Base-by-base conservation (phyloP, 1,140 invertebrate species). In the Archegozetes longisetosus region DNA sequence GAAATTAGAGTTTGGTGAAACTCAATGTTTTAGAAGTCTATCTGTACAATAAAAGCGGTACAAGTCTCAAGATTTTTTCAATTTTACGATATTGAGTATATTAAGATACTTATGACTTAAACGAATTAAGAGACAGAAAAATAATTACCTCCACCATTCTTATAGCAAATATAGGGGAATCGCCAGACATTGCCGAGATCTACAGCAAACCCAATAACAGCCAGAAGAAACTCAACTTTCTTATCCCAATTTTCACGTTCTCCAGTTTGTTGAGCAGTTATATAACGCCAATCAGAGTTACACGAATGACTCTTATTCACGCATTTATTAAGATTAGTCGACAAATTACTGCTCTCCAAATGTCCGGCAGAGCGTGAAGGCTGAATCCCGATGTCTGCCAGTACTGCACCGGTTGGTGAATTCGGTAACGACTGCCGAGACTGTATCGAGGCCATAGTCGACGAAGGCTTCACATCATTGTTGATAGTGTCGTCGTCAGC, bases 141-240 rank as follows among this genome's bases (percentile, higher is more conserved):
- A 63, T 4, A 64, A 68, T 65, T 66, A 78, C 76, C 76, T 64
- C 76, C 76, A 28, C 76, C 76, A 67, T 79, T 79, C 60, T 74
- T 74, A 65, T 77, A 78, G 64, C 77, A 78, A 14, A 77, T 65
- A 64, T 79, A 79, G 9, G 77, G 77, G 67, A 79, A 78, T 55
- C 88, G 76, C 88, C 88, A 92, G 1, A 92, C 86, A 69, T 92
- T 92, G 12, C 87, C 86, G 61, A 93, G 75, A 73, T 91, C 88
- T 1, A 92, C 88, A 0, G 88, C 88, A 65, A 91, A 91, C 2
- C 88, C 88, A 64, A 92, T 88, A 59, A 92, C 87, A 22, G 88
- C 91, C 2, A 95, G 77, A 13, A 95, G 78, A 71, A 94, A 94
- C 69, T 94, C 90, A 3, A 86, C 82, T 65, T 90, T 90, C 25